Evolutionary conservation across 1,140 invertebrate genomes (phyloP), one percentile per base, ranked within the genome.

Genomic region (Atta colombica): DNA sequence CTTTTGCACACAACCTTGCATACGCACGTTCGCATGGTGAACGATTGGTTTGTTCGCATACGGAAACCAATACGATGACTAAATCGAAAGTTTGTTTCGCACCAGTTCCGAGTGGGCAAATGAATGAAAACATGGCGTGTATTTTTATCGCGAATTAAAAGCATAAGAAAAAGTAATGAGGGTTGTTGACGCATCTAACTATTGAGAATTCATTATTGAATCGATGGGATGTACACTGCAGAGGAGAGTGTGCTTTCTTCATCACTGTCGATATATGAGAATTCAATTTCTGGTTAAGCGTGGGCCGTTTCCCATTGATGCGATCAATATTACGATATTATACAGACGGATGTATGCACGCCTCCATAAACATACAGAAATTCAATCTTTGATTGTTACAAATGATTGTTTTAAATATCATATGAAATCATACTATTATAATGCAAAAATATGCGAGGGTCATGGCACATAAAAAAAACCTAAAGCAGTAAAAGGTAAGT

Each of bases 261-360:
- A 12, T 60, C 61, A 60, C 12, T 81, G 51, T 77, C 81, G 69
- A 77, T 86, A 77, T 86, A 87, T 35, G 60, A 74, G 86, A 77
- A 87, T 60, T 87, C 86, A 77, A 87, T 85, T 87, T 77, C 84
- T 86, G 7, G 49, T 68, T 14, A 63, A 55, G 58, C 53, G 68
- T 82, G 55, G 68, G 18, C 39, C 18, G 68, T 72, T 82, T 18
- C 7, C 8, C 25, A 72, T 74, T 49, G 25, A 82, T 39, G 55
- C 55, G 18, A 18, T 25, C 25, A 8, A 45, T 58, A 60, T 60
- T 58, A 60, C 1, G 51, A 35, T 45, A 58, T 69, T 49, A 55
- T 60, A 49, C 53, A 31, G 53, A 28, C 39, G 25, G 35, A 74
- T 61, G 12, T 61, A 82, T 10, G 49, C 49, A 60, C 53, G 53